These are phyloP conservation scores for Gymnodraco acuticeps DNA, from an alignment of 2,797 vertebrate species.

Conservation along the genomic window DNA sequence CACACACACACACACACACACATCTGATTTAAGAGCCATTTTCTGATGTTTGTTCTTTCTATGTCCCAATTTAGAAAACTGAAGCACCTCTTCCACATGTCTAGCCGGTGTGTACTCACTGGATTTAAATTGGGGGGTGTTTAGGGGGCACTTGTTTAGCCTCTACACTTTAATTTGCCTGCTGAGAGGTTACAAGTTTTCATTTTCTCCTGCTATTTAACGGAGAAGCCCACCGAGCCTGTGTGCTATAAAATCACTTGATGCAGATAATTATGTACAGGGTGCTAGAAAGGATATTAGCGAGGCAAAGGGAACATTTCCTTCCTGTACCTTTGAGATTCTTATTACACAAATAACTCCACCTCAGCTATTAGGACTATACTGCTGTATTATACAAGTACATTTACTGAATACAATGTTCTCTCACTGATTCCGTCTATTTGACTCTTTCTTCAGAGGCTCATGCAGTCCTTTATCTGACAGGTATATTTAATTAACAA, in stretches of 20 bases:
- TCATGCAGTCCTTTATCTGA: too few species aligned
- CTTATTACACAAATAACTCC: slow-evolving; percentile 4
- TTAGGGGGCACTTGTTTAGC: not conserved
- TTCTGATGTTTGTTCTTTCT: not conserved
- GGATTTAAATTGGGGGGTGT: slow-evolving; percentile 1
- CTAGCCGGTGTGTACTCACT: not conserved
- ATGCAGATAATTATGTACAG: slow-evolving; percentile 1
- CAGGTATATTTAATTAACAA: too few species aligned
- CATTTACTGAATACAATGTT: too few species aligned
- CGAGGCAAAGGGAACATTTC: slow-evolving; percentile 8
- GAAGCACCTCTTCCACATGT: not conserved
- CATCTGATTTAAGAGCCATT: slow-evolving; percentile 2
- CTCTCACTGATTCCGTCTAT: too few species aligned
- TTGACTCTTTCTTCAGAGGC: too few species aligned
- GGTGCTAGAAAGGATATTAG: not conserved
- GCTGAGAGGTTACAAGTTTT: not conserved
- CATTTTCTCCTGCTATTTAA: slow-evolving; percentile 4
- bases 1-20: not conserved
- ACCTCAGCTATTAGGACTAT: not conserved
- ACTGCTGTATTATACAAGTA: too few species aligned
- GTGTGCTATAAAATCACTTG: slow-evolving; percentile 19
- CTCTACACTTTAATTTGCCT: slow-evolving; percentile 5
- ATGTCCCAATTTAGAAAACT: not conserved
- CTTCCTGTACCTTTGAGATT: not conserved
- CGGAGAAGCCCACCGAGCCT: not conserved